Base-by-base conservation (phyloP, 2,888 invertebrate genomes). In the Andricus curvator region DNA sequence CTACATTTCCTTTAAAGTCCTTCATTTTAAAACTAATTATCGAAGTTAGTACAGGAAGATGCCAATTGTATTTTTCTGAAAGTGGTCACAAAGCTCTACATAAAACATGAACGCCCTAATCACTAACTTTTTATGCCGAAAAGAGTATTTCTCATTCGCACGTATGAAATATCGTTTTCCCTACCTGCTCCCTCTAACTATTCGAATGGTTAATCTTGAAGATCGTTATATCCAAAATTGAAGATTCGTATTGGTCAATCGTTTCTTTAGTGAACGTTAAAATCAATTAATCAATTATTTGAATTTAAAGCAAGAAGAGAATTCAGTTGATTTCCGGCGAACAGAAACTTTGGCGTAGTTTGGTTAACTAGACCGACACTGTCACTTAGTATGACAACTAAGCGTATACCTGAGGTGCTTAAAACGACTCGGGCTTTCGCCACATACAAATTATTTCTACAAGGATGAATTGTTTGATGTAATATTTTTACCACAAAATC, bases 321-420 rank as follows among this genome's bases (percentile, higher is more conserved):
- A 91, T 91, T 91, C 86, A 90, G 89, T 88, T 90, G 90, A 91
- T 92, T 89, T 88, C 89, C 87, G 89, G 87, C 86, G 88, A 87
- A 90, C 88, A 88, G 88, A 87, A 88, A 87, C 87, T 86, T 87
- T 85, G 85, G 82, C 81, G 83, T 80, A 66, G 78, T 66, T 65
- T 80, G 44, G 62, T 17, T 79, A 60, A 60, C 56, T n/a, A 64
- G 77, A 76, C 68, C 77, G 68, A 64, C 64, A 62, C 74, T 67
- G 84, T 85, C 84, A 85, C 86, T 86, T 87, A 88, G 86, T 85
- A 88, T 88, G 85, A 86, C 85, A 88, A 88, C 86, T 91, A 91
- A 92, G 91, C 91, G 91, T 89, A 91, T 91, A 90, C 91, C 91
- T 91, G 90, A 90, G 37, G 37, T 8, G 37, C 37, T 37, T 37